Percentiles rank a stretch among this genome's conserved stretches.
Conservation (phyloP, 2,888 invertebrate genomes). For the Mellilla xanthometata region DNA sequence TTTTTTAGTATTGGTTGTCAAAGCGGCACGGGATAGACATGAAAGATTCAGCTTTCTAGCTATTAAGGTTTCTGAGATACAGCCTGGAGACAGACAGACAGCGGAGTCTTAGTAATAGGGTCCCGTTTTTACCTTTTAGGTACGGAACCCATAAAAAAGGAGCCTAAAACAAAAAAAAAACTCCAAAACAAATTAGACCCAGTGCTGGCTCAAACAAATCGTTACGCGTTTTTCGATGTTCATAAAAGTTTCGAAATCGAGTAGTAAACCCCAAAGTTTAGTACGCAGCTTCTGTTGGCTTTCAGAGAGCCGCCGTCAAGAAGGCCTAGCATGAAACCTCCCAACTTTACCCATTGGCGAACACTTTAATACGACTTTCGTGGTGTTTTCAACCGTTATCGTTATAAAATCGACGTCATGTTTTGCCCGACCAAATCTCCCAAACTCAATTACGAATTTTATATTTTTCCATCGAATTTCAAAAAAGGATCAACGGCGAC, state of each 20-base stretch:
- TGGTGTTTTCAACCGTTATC: slow-evolving; percentile 55
- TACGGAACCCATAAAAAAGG: slow-evolving; percentile 1
- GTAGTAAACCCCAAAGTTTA: slow-evolving; percentile 51
- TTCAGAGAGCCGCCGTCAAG: slow-evolving; percentile 51
- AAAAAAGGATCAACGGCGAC: slow-evolving; percentile 17
- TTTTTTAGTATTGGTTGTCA: too few species aligned
- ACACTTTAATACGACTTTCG: slow-evolving; percentile 65
- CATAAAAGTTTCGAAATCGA: slow-evolving; percentile 52
- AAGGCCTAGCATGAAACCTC: slow-evolving; percentile 47
- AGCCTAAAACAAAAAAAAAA: not conserved
- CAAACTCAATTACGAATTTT: slow-evolving; percentile 22
- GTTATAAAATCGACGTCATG: slow-evolving; percentile 56
- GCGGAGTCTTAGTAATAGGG: too few species aligned
- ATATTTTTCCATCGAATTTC: slow-evolving; percentile 10
- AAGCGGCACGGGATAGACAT: too few species aligned
- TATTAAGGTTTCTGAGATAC: too few species aligned
- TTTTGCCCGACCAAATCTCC: slow-evolving; percentile 43
- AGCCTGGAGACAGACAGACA: too few species aligned
- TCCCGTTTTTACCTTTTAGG: too few species aligned
- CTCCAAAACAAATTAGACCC: slow-evolving; percentile 32
- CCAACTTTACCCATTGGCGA: slow-evolving; percentile 55
- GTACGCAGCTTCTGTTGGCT: slow-evolving; percentile 45
- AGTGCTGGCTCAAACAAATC: slow-evolving; percentile 39
- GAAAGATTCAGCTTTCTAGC: too few species aligned
- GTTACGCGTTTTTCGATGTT: slow-evolving; percentile 45